Base-by-base conservation (phyloP, 2,888 invertebrate species). In the Leistus spinibarbis region DNA sequence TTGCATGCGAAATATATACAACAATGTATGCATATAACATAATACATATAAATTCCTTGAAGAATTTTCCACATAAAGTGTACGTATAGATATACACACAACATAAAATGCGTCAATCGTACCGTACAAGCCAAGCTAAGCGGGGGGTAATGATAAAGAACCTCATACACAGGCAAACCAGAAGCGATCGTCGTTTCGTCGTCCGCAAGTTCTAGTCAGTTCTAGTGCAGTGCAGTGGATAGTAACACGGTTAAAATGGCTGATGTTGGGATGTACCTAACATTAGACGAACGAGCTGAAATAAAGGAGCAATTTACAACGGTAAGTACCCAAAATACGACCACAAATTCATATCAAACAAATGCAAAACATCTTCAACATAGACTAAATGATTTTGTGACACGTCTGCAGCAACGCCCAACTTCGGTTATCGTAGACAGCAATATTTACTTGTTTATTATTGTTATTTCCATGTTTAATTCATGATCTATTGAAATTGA, bases 281-380 rank as follows among this genome's bases (percentile, higher is more conserved):
- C 89, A 76, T 88, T 88, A 76, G 93, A 93, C 83, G 93, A 94
- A 87, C 89, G 90, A 81, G 86, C 90, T 77, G 94, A 94, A 87
- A 90, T 94, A 82, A 89, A 89, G 82, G 93, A 93, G 86, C 92
- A 93, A 84, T 94, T 94, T 84, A 88, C 88, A 81, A 90, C 90
- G 88, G 94, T 94, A 88, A 88, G 88, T 86, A 77, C 68, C 63
- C 13, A 16, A 57, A 0, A 57, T 57, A 57, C 16, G 17, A 9
- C 13, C 13, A 16, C 16, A 57, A 16, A 57, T 19, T n/a, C 10
- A 1, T 3, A 19, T 3, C 19, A 4, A 57, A 20, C 2, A 2
- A 17, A 20, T 16, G 4, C 9, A 4, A 9, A 27, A 27, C 27
- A 27, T 27, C 27, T 27, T 27, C 9, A 57, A 57, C 16, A 2